Percentiles rank a stretch among this genome's conserved stretches.
These are phyloP conservation scores for Agonum fuliginosum DNA, from an alignment of 2,888 invertebrate genomes.

Conservation along the genomic window DNA sequence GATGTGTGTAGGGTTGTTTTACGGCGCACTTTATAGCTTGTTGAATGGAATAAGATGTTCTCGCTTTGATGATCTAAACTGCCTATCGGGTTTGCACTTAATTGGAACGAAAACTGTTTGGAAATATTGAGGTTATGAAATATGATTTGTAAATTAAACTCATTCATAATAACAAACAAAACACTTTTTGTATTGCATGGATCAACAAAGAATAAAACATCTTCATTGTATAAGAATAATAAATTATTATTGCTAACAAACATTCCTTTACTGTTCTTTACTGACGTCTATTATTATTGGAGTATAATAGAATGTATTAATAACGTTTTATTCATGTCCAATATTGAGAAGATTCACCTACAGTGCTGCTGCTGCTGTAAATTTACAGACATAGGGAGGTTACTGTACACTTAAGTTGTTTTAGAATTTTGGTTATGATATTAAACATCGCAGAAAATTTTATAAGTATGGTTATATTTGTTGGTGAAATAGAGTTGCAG, in stretches of 20 bases:
- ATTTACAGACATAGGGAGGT: neutral
- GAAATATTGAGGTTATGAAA: too few species aligned
- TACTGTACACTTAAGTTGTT: neutral
- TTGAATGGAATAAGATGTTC: conserved; percentile 15
- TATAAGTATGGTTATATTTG: too few species aligned
- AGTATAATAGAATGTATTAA: conserved; percentile 19
- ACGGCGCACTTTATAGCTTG: conserved; percentile 30
- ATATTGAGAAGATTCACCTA: conserved; percentile 1
- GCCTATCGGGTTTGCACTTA: conserved; percentile 6
- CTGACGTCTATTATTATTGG: conserved; percentile 12
- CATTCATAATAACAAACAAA: conserved; percentile 24
- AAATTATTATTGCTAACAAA: conserved; percentile 16
- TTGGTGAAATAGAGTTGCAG: too few species aligned
- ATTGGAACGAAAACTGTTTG: too few species aligned
- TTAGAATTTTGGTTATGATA: neutral
- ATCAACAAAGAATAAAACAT: conserved; percentile 17
- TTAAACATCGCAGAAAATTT: too few species aligned
- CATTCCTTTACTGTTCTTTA: too few species aligned
- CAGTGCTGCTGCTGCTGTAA: neutral
- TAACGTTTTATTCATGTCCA: neutral
- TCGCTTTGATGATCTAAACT: neutral
- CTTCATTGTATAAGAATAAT: conserved; percentile 18
- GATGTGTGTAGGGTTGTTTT: conserved; percentile 17
- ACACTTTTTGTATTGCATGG: neutral
- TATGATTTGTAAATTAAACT: conserved; percentile 19